Evolutionary conservation across 2,888 invertebrate genomes (phyloP).

Genomic region (Drosophila subquinaria): DNA sequence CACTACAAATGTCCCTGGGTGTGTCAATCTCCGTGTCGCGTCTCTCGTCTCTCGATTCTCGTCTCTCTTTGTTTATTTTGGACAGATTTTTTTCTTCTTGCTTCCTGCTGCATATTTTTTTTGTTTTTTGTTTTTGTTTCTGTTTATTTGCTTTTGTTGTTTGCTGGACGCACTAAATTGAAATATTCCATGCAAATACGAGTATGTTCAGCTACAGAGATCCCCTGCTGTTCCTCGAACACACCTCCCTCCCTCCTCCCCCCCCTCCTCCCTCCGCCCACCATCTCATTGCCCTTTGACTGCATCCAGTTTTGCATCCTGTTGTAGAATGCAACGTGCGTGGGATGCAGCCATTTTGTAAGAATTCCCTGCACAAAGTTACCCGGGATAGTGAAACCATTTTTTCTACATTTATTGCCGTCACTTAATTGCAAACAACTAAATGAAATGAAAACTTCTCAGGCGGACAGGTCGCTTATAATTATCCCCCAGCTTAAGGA

Average conservation of each 20-base stretch:
- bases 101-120: slow-evolving; percentile 30
- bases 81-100: slow-evolving; percentile 7
- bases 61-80: slow-evolving; percentile 3
- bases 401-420: slow-evolving; percentile 3
- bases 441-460: background rate
- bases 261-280: too few relatives aligned
- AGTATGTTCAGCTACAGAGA: background rate
- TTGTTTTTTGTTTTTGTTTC: background rate
- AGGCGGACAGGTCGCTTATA: slow-evolving; percentile 1
- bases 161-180: slow-evolving; percentile 39
- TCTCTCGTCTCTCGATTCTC: background rate
- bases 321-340: background rate
- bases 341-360: background rate
- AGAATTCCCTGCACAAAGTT: slow-evolving; percentile 4
- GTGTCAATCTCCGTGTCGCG: background rate
- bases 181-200: slow-evolving; percentile 31
- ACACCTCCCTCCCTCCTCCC: too few relatives aligned
- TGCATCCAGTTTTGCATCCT: background rate
- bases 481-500: background rate
- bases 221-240: background rate
- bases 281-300: background rate
- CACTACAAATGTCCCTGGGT: background rate
- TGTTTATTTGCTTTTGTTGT: slow-evolving; percentile 31
- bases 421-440: slow-evolving; percentile 9
- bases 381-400: background rate